A percentile compares a stretch with the other conserved stretches of the same genome.
phyloP scores from a whole-genome alignment of 2,888 invertebrate species.

The Synergus itoensis region DNA sequence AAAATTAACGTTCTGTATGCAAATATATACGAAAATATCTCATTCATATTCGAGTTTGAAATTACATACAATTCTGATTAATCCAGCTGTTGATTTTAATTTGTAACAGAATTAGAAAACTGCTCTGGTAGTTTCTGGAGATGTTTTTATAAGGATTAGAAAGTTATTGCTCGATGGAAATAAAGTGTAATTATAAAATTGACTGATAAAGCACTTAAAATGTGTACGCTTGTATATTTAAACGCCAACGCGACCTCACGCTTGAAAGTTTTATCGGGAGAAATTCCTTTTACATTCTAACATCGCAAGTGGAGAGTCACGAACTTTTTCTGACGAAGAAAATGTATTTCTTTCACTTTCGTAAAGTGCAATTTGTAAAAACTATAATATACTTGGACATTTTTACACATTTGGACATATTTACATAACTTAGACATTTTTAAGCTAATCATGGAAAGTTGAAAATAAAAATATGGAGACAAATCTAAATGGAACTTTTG shows the following conservation, averaged over 20 bases:
- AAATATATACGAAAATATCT: slow-evolving; percentile 13
- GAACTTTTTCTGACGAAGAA: background rate
- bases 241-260: background rate
- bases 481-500: too few relatives aligned
- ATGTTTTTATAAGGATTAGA: too few relatives aligned
- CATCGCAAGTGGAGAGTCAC: slow-evolving; percentile 12
- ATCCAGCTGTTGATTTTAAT: background rate
- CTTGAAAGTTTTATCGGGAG: slow-evolving; percentile 25
- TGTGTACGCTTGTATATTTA: background rate
- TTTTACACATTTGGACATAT: slow-evolving; percentile 2
- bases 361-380: slow-evolving; percentile 20
- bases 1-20: background rate
- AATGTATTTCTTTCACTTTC: slow-evolving; percentile 10
- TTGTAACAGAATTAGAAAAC: background rate
- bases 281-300: slow-evolving; percentile 29
- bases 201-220: background rate
- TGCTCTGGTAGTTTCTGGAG: background rate
- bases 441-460: background rate
- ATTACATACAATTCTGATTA: background rate
- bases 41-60: background rate
- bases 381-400: background rate
- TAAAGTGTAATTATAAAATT: background rate
- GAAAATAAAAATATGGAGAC: background rate
- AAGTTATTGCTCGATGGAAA: background rate
- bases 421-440: slow-evolving; percentile 16